These are phyloP conservation scores for Tineola bisselliella DNA, from an alignment of 2,888 invertebrate species.

Conservation along the genomic window DNA sequence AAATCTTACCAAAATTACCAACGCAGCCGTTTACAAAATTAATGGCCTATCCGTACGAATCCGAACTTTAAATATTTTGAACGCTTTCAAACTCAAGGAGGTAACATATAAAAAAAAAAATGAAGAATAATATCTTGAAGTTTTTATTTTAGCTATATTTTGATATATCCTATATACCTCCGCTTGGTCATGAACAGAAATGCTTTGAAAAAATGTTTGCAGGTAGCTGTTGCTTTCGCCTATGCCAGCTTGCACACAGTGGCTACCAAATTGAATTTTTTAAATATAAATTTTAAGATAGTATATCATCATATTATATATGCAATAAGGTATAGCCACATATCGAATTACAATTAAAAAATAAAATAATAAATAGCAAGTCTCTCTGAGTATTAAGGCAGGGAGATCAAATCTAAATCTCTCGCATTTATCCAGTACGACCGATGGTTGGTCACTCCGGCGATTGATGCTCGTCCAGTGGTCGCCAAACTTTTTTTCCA, in stretches of 20 bases:
- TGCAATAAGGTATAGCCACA: too few species aligned
- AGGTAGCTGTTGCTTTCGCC: too few species aligned
- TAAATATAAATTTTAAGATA: too few species aligned
- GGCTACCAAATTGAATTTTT: too few species aligned
- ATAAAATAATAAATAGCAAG: not conserved
- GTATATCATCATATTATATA: too few species aligned
- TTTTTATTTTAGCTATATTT: too few species aligned
- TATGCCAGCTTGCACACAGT: too few species aligned
- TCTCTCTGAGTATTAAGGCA: not conserved
- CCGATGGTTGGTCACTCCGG: slow-evolving; percentile 23
- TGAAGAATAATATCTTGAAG: too few species aligned
- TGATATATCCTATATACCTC: too few species aligned
- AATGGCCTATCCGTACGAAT: not conserved
- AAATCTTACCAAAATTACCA: not conserved
- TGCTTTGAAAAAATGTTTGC: too few species aligned
- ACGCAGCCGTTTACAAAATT: not conserved
- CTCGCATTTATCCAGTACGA: slow-evolving; percentile 25
- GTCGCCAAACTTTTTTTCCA: slow-evolving; percentile 33
- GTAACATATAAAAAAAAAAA: not conserved
- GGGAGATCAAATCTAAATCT: slow-evolving; percentile 19
- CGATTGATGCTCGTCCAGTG: slow-evolving; percentile 33
- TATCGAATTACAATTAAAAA: too few species aligned
- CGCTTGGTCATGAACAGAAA: too few species aligned
- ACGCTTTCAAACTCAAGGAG: not conserved
- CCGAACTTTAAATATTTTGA: slow-evolving; percentile 9